phyloP scores from a whole-genome alignment of 2,113 vertebrate species.

The Vombatus ursinus region DNA sequence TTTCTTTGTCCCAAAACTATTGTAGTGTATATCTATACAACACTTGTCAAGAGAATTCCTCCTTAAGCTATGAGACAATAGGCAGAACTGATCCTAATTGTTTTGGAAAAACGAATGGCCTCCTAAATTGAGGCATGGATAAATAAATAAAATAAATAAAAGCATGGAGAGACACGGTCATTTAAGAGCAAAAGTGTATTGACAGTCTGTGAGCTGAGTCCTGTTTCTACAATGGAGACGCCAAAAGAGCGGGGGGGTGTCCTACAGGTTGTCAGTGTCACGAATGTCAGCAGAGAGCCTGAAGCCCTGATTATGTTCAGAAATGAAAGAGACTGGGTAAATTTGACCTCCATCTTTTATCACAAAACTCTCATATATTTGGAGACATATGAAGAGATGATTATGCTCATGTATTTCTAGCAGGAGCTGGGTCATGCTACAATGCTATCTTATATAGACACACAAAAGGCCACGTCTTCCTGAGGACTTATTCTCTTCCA shows the following conservation, averaged over 20 bases:
- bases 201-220: background rate
- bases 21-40: conserved; percentile 1
- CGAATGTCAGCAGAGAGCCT: background rate
- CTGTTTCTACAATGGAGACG: background rate
- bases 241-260: background rate
- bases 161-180: background rate
- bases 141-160: no score
- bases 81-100: background rate
- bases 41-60: conserved; percentile 11
- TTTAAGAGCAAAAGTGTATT: background rate
- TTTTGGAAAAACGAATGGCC: conserved; percentile 11
- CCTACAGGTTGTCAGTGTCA: background rate
- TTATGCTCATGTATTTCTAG: background rate
- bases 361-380: background rate
- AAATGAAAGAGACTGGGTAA: background rate
- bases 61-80: background rate
- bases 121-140: conserved; percentile 50
- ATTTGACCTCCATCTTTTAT: no score
- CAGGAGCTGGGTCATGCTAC: background rate
- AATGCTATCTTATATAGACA: background rate
- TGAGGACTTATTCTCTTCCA: background rate
- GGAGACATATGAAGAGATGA: background rate
- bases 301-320: background rate
- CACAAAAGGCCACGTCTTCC: background rate
- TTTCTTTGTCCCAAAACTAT: background rate